A percentile compares a stretch with the other conserved stretches of the same genome.
phyloP scores from a whole-genome alignment of 2,888 invertebrate species.

The Aphidoletes aphidimyza region DNA sequence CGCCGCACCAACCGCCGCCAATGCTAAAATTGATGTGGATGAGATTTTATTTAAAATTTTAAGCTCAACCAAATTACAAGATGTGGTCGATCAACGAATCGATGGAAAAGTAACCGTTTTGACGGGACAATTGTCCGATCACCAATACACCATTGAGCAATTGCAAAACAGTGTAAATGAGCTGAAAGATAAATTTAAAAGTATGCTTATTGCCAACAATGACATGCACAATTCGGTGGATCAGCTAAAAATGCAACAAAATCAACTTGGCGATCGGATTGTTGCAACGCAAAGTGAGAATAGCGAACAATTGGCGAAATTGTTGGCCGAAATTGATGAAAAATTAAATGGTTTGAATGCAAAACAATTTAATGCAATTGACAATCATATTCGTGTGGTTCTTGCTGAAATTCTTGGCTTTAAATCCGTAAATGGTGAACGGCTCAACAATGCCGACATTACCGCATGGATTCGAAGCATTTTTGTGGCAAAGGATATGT shows the following conservation, averaged over 20 bases:
- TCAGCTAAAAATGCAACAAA: conserved; percentile 61
- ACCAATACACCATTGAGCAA: conserved; percentile 69
- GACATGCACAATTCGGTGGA: conserved; percentile 63
- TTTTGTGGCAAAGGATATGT: conserved; percentile 73
- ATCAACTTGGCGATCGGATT: conserved; percentile 62
- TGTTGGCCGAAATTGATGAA: conserved; percentile 63
- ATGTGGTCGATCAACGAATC: conserved; percentile 62
- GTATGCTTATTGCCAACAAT: conserved; percentile 66
- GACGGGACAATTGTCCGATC: conserved; percentile 65
- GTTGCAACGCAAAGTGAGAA: conserved; percentile 61
- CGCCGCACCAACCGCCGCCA: neutral
- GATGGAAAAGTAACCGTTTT: conserved; percentile 60
- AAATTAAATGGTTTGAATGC: conserved; percentile 62
- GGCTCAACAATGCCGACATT: conserved; percentile 68
- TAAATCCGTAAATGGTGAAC: conserved; percentile 63
- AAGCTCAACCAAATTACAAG: conserved; percentile 61
- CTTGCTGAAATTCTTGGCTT: conserved; percentile 69
- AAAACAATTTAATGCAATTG: conserved; percentile 69
- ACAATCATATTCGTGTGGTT: conserved; percentile 70
- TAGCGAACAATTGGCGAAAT: conserved; percentile 61
- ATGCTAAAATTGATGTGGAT: conserved; percentile 61
- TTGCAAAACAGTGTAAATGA: conserved; percentile 69
- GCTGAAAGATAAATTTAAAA: conserved; percentile 69
- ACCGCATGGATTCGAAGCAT: conserved; percentile 71
- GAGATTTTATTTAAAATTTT: conserved; percentile 64